Percentiles rank a stretch among this genome's conserved stretches.
phyloP scores from a whole-genome alignment of 2,888 invertebrate species.

The Nomada fabriciana region DNA sequence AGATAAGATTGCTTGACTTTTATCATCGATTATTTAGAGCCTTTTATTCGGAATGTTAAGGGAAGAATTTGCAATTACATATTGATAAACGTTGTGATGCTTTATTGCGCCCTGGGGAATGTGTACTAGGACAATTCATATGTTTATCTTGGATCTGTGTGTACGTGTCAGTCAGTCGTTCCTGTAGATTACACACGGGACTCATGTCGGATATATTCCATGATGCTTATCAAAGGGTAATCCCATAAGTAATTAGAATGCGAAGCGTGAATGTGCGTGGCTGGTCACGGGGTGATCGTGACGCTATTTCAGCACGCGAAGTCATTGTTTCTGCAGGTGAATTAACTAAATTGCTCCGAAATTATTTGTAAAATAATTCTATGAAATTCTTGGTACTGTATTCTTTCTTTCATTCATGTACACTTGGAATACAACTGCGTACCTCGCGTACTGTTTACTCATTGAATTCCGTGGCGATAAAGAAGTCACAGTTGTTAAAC shows the following conservation, averaged over 20 bases:
- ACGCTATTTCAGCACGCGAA: not conserved
- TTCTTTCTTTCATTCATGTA: not conserved
- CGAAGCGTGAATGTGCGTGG: not conserved
- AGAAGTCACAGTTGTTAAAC: slow-evolving; percentile 3
- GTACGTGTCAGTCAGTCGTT: slow-evolving; percentile 5
- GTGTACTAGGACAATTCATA: not conserved
- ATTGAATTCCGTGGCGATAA: not conserved
- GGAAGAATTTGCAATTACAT: not conserved
- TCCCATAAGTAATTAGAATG: slow-evolving; percentile 31
- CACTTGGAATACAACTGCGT: not conserved
- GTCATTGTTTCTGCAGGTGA: not conserved
- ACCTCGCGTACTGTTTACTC: not conserved
- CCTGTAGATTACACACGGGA: slow-evolving; percentile 13
- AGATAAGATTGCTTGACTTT: not conserved
- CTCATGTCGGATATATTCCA: slow-evolving; percentile 9
- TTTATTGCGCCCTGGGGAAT: not conserved
- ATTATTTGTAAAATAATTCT: not conserved
- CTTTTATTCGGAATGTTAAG: not conserved
- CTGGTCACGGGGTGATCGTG: not conserved
- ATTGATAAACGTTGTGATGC: slow-evolving; percentile 7
- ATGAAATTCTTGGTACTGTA: not conserved
- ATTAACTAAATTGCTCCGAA: not conserved
- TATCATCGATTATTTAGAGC: not conserved
- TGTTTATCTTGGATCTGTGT: slow-evolving; percentile 20
- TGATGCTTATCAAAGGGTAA: slow-evolving; percentile 36